A percentile compares a stretch with the other conserved stretches of the same genome.
Evolutionary conservation across 2,113 vertebrate species (phyloP).

Genomic region (Eurypyga helias): DNA sequence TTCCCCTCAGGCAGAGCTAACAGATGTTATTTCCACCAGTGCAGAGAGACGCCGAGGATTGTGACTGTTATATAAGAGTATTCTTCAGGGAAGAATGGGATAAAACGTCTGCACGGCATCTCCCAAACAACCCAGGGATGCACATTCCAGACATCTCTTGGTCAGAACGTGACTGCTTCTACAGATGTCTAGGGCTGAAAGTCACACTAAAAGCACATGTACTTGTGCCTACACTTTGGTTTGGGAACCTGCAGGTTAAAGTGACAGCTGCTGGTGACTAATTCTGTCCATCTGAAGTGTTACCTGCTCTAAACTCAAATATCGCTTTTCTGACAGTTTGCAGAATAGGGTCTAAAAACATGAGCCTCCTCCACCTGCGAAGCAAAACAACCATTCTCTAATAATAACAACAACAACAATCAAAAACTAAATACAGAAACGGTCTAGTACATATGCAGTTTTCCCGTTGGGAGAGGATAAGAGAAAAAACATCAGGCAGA

Average conservation of each 20-base stretch:
- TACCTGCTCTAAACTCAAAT: neutral
- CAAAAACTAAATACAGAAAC: neutral
- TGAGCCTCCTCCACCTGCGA: neutral
- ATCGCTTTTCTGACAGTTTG: neutral
- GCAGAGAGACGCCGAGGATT: neutral
- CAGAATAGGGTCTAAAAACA: neutral
- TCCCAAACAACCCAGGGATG: neutral
- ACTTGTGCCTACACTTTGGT: neutral
- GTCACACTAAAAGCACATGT: neutral
- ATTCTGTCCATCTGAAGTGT: neutral
- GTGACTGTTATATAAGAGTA: neutral
- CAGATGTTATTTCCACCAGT: conserved; percentile 25
- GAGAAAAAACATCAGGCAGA: neutral
- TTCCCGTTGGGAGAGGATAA: neutral
- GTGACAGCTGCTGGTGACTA: neutral
- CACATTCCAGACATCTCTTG: conserved; percentile 48
- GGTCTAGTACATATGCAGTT: neutral
- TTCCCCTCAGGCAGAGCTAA: neutral
- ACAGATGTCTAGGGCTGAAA: neutral
- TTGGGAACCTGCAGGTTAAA: neutral
- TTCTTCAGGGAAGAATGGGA: neutral
- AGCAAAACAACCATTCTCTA: neutral
- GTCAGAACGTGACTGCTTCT: neutral
- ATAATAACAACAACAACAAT: neutral
- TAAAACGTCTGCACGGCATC: neutral